Base-by-base conservation (phyloP, 30 jellyfish, hydroid and myxozoan genomes). In the Pelagia noctiluca region DNA sequence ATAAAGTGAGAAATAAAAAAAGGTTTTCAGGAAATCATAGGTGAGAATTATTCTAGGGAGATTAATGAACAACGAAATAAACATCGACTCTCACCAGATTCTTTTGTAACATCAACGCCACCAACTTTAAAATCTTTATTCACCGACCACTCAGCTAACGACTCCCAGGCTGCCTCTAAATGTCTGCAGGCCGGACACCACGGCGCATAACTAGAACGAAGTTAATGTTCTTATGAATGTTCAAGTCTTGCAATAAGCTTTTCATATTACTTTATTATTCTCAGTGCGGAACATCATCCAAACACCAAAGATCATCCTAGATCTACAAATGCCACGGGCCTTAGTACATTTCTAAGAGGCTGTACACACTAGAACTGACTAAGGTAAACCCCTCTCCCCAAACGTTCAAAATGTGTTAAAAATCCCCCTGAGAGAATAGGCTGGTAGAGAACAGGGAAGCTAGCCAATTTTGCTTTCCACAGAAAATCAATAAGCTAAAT, bases 181-280 rank as follows among this genome's bases (percentile, higher is more conserved):
- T 57, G 73, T 50, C 97, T 89, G 72, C 98, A 93, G 16, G 98
- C 98, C 7, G 98, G 98, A 87, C 98, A 93, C 98, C 98, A 93
- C 28, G 98, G 98, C 21, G 98, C 98, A 93, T 80, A 93, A 67
- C 98, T 93, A 63, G 13, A 19, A 8, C n/a, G n/a, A n/a, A n/a
- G n/a, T n/a, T n/a, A n/a, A n/a, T n/a, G n/a, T n/a, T n/a, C n/a
- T n/a, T n/a, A n/a, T n/a, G n/a, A n/a, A n/a, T n/a, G n/a, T n/a
- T n/a, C n/a, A n/a, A n/a, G n/a, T n/a, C n/a, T n/a, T n/a, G n/a
- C n/a, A n/a, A n/a, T n/a, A n/a, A n/a, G n/a, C n/a, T n/a, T n/a
- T n/a, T 10, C 26, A 4, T 8, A 19, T 4, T 10, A 52, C 12
- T 3, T 52, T 25, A 52, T 52, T 52, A 4, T 52, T 4, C 16